phyloP scores from a whole-genome alignment of 2,113 vertebrate genomes.

The Jaculus jaculus region DNA sequence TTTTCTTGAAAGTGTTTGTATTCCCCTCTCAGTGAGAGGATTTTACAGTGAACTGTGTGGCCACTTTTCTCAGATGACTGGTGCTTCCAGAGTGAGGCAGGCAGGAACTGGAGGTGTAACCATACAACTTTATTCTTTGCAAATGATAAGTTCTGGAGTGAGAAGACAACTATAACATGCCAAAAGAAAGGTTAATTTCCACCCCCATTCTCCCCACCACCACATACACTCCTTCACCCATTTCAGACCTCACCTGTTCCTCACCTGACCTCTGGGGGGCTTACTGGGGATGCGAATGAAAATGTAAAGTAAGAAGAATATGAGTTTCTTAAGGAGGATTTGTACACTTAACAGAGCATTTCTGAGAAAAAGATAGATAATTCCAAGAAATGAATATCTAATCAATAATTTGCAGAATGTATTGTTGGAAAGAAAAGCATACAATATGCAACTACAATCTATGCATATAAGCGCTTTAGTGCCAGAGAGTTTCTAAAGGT shows the following conservation, averaged over 20 bases:
- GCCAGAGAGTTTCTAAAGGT: background rate
- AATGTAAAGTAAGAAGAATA: background rate
- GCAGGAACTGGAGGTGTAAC: background rate
- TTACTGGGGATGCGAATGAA: conserved; percentile 31
- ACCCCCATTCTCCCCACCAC: too few species aligned
- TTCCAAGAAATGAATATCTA: background rate
- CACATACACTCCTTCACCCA: background rate
- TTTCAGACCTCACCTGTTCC: conserved; percentile 46
- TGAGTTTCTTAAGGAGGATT: background rate
- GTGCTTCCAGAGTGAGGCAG: background rate
- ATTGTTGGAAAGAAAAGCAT: background rate
- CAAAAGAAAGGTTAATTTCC: background rate
- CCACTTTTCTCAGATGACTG: background rate
- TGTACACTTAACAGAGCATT: background rate
- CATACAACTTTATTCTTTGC: background rate
- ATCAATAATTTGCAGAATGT: background rate
- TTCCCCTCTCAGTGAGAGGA: background rate
- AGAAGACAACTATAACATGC: background rate
- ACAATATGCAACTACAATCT: background rate
- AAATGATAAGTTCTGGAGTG: background rate
- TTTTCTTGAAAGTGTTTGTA: background rate
- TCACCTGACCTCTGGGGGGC: conserved; percentile 69
- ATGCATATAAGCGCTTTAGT: background rate
- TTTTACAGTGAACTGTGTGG: background rate
- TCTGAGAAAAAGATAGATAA: conserved; percentile 18